Percentiles rank a stretch among this genome's conserved stretches.
Evolutionary conservation across 2,888 invertebrate species (phyloP).

Genomic region (Sarcophaga variegata): DNA sequence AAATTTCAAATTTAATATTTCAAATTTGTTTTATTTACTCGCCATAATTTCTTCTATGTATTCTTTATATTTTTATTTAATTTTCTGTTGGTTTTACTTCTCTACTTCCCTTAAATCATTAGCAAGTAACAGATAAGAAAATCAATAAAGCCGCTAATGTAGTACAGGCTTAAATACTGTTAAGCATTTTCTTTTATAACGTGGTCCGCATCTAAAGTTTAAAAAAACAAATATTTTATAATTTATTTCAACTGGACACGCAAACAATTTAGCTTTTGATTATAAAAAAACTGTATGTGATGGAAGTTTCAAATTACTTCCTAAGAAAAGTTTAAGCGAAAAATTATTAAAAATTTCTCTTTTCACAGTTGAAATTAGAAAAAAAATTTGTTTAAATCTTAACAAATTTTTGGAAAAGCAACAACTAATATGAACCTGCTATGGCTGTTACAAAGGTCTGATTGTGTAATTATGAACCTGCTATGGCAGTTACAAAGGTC

Average conservation of each 20-base stretch:
- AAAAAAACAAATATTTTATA: constrained; percentile 45
- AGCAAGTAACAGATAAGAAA: too few species aligned
- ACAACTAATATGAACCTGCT: too few species aligned
- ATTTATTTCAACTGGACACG: constrained; percentile 54
- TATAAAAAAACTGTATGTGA: constrained; percentile 8
- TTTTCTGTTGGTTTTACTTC: not conserved
- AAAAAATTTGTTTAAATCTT: too few species aligned
- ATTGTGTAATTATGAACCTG: too few species aligned
- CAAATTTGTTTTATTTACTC: too few species aligned
- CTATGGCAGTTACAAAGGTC: too few species aligned
- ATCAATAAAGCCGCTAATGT: too few species aligned
- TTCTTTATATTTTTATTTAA: not conserved
- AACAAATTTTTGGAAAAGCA: too few species aligned
- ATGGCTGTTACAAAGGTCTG: too few species aligned
- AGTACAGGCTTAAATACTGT: not conserved
- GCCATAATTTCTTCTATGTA: not conserved
- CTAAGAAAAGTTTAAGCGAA: not conserved
- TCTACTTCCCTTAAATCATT: too few species aligned
- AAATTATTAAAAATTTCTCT: constrained; percentile 33
- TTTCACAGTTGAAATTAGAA: too few species aligned
- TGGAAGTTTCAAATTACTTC: not conserved
- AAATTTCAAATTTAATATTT: too few species aligned
- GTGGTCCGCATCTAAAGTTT: constrained; percentile 36
- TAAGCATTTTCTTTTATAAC: not conserved
- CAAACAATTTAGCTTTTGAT: constrained; percentile 52